Evolutionary conservation across 2,888 invertebrate species (phyloP).

Genomic region (Calliopum simillimum): DNA sequence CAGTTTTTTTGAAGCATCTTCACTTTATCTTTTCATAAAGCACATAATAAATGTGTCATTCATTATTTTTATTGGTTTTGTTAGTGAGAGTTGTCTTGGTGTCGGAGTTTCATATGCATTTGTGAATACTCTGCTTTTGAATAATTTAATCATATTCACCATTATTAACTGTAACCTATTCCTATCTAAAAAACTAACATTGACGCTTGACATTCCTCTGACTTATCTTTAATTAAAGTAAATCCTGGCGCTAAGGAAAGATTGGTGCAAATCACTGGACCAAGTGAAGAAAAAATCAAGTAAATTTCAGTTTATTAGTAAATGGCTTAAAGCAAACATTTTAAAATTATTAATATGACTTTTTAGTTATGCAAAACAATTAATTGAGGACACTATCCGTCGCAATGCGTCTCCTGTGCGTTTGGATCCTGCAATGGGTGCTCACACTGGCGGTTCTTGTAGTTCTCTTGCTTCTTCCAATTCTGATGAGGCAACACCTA

Average conservation of each 20-base stretch:
- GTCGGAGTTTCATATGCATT: conserved; percentile 10
- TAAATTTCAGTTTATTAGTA: conserved; percentile 68
- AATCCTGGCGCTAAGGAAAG: conserved; percentile 95
- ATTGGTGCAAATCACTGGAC: conserved; percentile 94
- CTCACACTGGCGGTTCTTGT: conserved; percentile 73
- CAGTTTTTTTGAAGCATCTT: too few species aligned
- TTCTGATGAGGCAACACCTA: conserved; percentile 68
- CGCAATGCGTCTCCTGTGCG: conserved; percentile 94
- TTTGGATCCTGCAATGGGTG: conserved; percentile 70
- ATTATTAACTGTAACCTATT: too few species aligned
- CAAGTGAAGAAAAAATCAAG: conserved; percentile 93
- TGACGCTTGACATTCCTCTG: too few species aligned
- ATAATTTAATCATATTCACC: background rate
- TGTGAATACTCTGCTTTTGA: conserved; percentile 8
- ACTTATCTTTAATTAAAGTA: conserved; percentile 70
- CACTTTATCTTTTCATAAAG: too few species aligned
- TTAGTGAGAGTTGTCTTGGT: background rate
- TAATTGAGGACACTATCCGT: conserved; percentile 95
- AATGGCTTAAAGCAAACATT: background rate
- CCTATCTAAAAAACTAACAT: too few species aligned
- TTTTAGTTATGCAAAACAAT: conserved; percentile 86
- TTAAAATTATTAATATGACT: conserved; percentile 10
- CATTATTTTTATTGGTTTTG: too few species aligned
- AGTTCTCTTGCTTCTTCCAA: conserved; percentile 84
- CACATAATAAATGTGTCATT: too few species aligned